Evolutionary conservation across 2,113 vertebrate species (phyloP), one percentile per base, ranked within the genome.

Genomic region (Sebastes schlegelii): DNA sequence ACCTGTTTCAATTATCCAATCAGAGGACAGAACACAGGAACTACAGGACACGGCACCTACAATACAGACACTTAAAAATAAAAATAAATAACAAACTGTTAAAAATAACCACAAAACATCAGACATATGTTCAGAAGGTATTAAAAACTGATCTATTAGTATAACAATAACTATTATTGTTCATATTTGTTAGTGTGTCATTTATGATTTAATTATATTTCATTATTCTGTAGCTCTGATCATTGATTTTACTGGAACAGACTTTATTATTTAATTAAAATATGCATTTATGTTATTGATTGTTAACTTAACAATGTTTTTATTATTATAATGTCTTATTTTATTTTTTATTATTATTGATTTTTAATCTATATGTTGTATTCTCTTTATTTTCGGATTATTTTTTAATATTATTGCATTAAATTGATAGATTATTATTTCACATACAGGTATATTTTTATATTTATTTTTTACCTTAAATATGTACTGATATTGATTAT

Each of bases 1-100:
- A n/a, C 19, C 19, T 64, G 62, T 48, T 19, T 11, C 51, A 54
- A 42, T 40, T 7, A 26, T 6, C 70, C 54, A 73, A 60, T 73
- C 1, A 26, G 70, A 46, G n/a, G 19, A n/a, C 8, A 55, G 49
- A 17, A 43, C 67, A 8, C 0, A 16, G 21, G 49, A 34, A 16
- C n/a, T 6, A 16, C 48, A 68, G 66, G 66, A 68, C 51, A 34
- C 65, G 4, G 45, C 45, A 67, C 17, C 45, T n/a, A 13, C 21
- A 17, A 51, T 23, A 26, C 46, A 46, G 6, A 57, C 19, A 43
- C 34, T 73, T 60, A 54, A 60, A 73, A 73, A 21, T 58, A 73
- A 73, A 46, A 48, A 5, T 0, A 65, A n/a, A n/a, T 1, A 19
- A 57, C 1, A 21, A 34, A 34, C 34, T 34, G 34, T 26, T 26